Evolutionary conservation across 2,888 invertebrate species (phyloP).

Genomic region (Apotomis capreana): DNA sequence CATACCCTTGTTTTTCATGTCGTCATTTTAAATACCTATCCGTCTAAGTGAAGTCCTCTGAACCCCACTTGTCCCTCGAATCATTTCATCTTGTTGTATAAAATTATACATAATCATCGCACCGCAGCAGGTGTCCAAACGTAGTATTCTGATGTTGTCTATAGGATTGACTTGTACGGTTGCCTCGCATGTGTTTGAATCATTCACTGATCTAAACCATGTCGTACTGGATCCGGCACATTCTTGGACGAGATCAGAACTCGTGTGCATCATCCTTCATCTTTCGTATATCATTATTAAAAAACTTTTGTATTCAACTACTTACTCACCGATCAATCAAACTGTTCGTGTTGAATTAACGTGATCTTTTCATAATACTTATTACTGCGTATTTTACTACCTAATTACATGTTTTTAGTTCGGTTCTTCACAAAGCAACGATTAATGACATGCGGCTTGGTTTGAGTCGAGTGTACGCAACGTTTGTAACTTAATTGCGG

Average conservation of each 20-base stretch:
- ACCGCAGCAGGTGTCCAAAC: too few relatives aligned
- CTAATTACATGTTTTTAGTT: neutral
- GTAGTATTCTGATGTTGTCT: too few relatives aligned
- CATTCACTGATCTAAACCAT: neutral
- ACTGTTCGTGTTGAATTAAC: neutral
- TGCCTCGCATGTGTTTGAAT: too few relatives aligned
- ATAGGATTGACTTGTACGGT: too few relatives aligned
- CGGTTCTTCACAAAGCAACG: neutral
- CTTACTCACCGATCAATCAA: neutral
- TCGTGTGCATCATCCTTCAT: neutral
- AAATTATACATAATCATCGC: too few relatives aligned
- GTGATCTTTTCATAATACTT: neutral
- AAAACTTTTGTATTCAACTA: neutral
- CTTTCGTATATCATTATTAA: neutral
- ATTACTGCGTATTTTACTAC: neutral
- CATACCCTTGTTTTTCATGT: too few relatives aligned
- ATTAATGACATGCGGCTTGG: neutral
- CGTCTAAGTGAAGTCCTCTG: too few relatives aligned
- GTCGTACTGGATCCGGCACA: neutral
- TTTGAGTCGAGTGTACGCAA: neutral
- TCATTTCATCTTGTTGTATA: too few relatives aligned
- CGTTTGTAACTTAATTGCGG: neutral
- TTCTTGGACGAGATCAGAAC: neutral
- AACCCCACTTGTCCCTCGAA: too few relatives aligned
- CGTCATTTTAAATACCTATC: too few relatives aligned